These are phyloP conservation scores for Ariopsis seemanni DNA, from an alignment of 2,113 vertebrate genomes.

Conservation along the genomic window DNA sequence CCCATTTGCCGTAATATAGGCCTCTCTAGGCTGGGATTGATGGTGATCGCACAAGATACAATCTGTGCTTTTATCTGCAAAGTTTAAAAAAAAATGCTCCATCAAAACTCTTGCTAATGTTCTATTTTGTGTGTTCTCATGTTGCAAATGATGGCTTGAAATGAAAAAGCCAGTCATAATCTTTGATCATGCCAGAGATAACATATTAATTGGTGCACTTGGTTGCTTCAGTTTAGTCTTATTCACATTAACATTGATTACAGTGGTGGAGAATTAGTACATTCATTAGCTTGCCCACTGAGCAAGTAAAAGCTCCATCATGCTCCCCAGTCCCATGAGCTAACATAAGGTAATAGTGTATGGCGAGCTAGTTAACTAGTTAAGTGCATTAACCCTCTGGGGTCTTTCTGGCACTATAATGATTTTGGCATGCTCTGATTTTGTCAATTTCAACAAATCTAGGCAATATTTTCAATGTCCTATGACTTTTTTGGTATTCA, in stretches of 20 bases:
- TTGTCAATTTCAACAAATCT: no score
- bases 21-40: background rate
- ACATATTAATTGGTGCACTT: background rate
- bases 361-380: background rate
- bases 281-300: background rate
- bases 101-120: background rate
- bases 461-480: no score
- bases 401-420: no score
- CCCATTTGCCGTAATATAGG: conserved; percentile 3
- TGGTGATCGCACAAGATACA: background rate
- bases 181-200: background rate
- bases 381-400: background rate
- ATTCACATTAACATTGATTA: background rate
- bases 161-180: background rate
- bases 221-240: background rate
- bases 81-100: background rate
- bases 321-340: background rate
- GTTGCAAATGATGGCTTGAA: background rate
- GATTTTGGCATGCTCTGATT: no score
- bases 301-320: background rate
- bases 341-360: background rate
- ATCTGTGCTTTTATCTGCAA: background rate
- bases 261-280: background rate
- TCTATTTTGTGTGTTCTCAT: background rate
- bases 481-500: no score